Evolutionary conservation across 2,113 vertebrate genomes (phyloP).

Genomic region (Grammomys surdaster): DNA sequence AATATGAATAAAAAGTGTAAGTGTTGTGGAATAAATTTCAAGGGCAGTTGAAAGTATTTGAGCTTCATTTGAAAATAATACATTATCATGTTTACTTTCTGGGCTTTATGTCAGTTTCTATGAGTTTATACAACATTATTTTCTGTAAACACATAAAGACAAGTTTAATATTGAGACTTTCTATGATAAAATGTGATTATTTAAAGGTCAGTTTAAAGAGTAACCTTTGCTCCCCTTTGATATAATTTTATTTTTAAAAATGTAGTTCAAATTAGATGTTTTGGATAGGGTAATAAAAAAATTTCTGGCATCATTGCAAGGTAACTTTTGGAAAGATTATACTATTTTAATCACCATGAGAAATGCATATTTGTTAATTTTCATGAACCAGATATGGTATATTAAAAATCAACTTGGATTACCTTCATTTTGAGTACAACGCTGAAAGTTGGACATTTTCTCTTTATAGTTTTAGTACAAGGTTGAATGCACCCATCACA

Average conservation of each 20-base stretch:
- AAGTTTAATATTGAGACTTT: neutral
- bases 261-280: conserved; percentile 45
- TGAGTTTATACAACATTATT: neutral
- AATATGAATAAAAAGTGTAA: neutral
- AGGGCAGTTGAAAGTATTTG: neutral
- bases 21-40: neutral
- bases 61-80: neutral
- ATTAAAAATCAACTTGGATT: conserved; percentile 21
- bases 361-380: neutral
- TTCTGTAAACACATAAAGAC: neutral
- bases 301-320: neutral
- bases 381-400: neutral
- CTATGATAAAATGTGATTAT: neutral
- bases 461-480: conserved; percentile 78
- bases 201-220: neutral
- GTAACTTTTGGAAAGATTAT: neutral
- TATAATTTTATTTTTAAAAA: conserved; percentile 13
- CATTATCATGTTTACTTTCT: neutral
- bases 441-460: conserved; percentile 57
- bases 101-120: neutral
- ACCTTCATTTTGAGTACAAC: conserved; percentile 60
- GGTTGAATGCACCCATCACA: conserved; percentile 71
- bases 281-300: neutral
- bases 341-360: conserved; percentile 24
- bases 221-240: neutral